Conservation (phyloP, 2,113 vertebrate genomes). For the Anoura caudifer region DNA sequence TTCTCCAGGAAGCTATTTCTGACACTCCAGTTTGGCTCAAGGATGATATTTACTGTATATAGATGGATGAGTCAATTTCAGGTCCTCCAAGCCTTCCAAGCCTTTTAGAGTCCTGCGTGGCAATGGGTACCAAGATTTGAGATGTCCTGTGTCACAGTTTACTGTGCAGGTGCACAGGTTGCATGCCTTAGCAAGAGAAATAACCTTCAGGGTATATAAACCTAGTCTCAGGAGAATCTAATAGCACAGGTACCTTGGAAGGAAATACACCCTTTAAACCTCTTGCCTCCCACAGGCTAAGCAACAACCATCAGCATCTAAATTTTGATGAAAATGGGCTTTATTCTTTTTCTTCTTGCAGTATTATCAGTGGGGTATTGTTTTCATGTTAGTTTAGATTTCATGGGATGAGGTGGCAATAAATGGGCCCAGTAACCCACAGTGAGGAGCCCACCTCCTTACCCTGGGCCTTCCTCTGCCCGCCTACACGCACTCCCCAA, state of each 20-base stretch:
- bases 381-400: not conserved
- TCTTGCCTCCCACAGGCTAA: not conserved
- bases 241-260: not conserved
- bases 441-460: not conserved
- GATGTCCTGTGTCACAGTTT: not conserved
- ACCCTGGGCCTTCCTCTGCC: not conserved
- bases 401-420: not conserved
- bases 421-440: not conserved
- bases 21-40: not conserved
- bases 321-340: not conserved
- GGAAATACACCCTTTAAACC: not conserved
- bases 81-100: not conserved
- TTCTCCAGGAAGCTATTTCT: not conserved
- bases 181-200: not conserved
- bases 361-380: accelerated
- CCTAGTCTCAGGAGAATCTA: not conserved
- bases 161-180: not conserved
- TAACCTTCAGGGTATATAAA: not conserved
- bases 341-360: not conserved
- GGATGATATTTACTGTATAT: not conserved
- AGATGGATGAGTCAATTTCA: not conserved
- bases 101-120: not conserved
- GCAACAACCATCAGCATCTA: not conserved
- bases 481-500: not conserved
- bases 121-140: not conserved